phyloP scores from a whole-genome alignment of 2,888 invertebrate species.

The Cerceris ruficornis region DNA sequence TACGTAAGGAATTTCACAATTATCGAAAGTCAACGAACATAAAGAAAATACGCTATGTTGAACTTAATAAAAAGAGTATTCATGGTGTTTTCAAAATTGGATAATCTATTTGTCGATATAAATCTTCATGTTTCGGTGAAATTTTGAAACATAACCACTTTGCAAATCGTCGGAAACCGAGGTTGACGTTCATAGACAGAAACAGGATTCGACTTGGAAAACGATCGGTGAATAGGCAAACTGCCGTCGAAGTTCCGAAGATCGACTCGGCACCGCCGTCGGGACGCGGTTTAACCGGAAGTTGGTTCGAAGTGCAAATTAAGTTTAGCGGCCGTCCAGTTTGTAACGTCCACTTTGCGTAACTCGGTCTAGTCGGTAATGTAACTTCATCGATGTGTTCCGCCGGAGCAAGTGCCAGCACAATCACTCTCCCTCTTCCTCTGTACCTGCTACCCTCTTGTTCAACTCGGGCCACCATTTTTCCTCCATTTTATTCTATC shows the following conservation, averaged over 20 bases:
- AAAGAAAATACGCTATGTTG: no score
- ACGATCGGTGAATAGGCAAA: conserved; percentile 71
- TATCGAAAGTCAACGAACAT: no score
- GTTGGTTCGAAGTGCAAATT: conserved; percentile 77
- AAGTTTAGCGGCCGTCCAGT: conserved; percentile 77
- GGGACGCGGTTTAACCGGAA: conserved; percentile 75
- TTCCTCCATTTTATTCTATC: not conserved
- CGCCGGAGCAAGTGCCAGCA: conserved; percentile 77
- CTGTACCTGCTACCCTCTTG: conserved; percentile 53
- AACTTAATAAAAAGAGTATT: no score
- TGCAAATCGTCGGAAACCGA: conserved; percentile 5
- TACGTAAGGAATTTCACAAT: no score
- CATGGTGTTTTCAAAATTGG: no score
- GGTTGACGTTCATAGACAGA: conserved; percentile 33
- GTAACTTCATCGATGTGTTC: conserved; percentile 81
- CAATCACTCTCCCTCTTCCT: conserved; percentile 76
- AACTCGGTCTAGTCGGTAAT: conserved; percentile 80
- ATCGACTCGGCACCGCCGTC: conserved; percentile 58
- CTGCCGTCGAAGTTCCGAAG: conserved; percentile 66
- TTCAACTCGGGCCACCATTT: conserved; percentile 15
- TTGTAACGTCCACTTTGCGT: conserved; percentile 79
- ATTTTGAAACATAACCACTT: not conserved
- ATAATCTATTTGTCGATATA: no score
- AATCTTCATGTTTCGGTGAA: not conserved
- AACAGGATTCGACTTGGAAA: conserved; percentile 68